Conservation (phyloP, 2,797 vertebrate species). For the Rhinophrynus dorsalis region DNA sequence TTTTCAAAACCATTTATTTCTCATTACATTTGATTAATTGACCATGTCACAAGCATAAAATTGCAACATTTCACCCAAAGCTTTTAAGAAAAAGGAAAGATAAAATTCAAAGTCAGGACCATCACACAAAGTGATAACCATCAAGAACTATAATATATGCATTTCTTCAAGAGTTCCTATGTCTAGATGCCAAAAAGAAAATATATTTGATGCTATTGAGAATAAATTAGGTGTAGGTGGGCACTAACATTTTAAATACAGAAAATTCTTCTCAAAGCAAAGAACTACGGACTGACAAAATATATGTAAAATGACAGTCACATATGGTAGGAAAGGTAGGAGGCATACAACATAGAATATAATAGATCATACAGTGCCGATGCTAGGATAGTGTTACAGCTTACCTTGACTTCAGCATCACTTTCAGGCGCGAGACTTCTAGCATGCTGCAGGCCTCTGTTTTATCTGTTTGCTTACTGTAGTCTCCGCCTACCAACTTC, state of each 20-base stretch:
- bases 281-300: not conserved
- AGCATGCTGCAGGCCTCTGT: too few species aligned
- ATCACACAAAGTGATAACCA: conserved; percentile 32
- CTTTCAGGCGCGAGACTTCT: too few species aligned
- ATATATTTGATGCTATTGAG: not conserved
- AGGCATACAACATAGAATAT: too few species aligned
- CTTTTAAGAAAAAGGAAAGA: conserved; percentile 31
- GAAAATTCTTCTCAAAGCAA: not conserved
- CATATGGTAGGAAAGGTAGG: not conserved
- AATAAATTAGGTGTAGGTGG: conserved; percentile 2
- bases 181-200: not conserved
- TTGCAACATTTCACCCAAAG: conserved; percentile 45
- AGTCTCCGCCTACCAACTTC: too few species aligned
- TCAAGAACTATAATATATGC: conserved; percentile 20
- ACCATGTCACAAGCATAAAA: conserved; percentile 46
- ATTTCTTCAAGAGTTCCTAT: conserved; percentile 21
- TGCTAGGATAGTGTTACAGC: too few species aligned
- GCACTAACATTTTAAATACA: not conserved
- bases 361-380: too few species aligned
- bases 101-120: conserved; percentile 45
- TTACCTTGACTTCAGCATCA: too few species aligned
- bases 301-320: not conserved
- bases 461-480: too few species aligned
- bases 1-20: conserved; percentile 45
- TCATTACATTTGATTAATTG: conserved; percentile 51